Evolutionary conservation across 2,888 invertebrate species (phyloP).

Genomic region (Pollenia angustigena): DNA sequence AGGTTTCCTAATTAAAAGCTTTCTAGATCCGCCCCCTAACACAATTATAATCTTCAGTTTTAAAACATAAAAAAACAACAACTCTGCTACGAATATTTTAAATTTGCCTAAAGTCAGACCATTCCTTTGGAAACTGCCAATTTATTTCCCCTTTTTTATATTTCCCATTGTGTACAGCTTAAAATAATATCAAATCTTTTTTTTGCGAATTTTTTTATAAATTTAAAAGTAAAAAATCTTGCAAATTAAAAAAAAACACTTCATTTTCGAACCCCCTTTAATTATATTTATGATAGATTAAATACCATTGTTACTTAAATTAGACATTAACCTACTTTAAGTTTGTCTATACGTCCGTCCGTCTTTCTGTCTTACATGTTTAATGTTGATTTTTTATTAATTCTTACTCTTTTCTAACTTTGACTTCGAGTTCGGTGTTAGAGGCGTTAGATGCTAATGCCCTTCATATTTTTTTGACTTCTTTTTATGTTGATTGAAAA

Average conservation of each 20-base stretch:
- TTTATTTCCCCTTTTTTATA: too few relatives aligned
- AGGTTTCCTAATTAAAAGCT: too few relatives aligned
- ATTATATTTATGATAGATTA: slow-evolving; percentile 49
- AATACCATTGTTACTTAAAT: slow-evolving; percentile 65
- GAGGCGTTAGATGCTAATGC: slow-evolving; percentile 60
- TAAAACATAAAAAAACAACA: too few relatives aligned
- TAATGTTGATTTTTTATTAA: not conserved
- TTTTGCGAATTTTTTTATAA: too few relatives aligned
- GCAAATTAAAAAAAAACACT: not conserved
- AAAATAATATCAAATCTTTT: too few relatives aligned
- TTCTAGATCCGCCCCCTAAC: too few relatives aligned
- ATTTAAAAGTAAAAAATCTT: too few relatives aligned
- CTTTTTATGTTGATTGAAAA: slow-evolving; percentile 16
- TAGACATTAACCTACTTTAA: slow-evolving; percentile 72
- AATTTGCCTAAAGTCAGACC: too few relatives aligned
- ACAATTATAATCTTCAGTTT: too few relatives aligned
- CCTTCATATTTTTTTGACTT: slow-evolving; percentile 24
- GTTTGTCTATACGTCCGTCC: slow-evolving; percentile 17
- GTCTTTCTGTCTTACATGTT: slow-evolving; percentile 16
- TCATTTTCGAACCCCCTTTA: slow-evolving; percentile 12
- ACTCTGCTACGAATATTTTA: too few relatives aligned
- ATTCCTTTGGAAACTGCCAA: too few relatives aligned
- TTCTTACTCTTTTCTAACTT: slow-evolving; percentile 6
- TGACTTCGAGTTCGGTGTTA: slow-evolving; percentile 7
- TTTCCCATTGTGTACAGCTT: too few relatives aligned